These are phyloP conservation scores for Lysandra bellargus DNA, from an alignment of 2,888 invertebrate species.

Conservation along the genomic window DNA sequence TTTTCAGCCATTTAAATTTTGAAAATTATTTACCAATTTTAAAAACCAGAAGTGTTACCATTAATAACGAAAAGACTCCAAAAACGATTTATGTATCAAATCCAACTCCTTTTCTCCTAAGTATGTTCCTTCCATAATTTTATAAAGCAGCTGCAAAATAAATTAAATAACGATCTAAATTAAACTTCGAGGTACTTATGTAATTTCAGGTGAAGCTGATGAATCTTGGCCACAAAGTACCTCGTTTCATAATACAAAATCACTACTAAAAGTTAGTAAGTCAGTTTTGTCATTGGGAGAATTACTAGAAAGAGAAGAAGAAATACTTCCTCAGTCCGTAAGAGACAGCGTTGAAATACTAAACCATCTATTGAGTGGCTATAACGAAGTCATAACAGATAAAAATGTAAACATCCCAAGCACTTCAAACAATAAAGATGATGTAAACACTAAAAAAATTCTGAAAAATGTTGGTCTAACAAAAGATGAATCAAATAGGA, in stretches of 20 bases:
- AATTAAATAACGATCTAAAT: background rate
- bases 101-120: constrained; percentile 56
- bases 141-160: background rate
- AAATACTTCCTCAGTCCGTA: background rate
- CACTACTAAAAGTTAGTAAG: constrained; percentile 57
- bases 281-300: constrained; percentile 63
- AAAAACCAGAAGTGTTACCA: constrained; percentile 20
- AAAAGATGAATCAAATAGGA: background rate
- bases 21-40: background rate
- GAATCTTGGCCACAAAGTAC: constrained; percentile 64
- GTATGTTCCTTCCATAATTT: constrained; percentile 49
- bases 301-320: constrained; percentile 59
- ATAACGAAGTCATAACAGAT: background rate
- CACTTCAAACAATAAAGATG: background rate
- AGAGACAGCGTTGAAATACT: constrained; percentile 7
- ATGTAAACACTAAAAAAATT: background rate
- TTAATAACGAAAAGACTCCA: constrained; percentile 26
- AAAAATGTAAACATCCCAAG: background rate
- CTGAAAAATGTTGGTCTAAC: background rate
- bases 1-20: background rate
- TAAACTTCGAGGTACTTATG: background rate
- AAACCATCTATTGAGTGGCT: background rate
- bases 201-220: constrained; percentile 57
- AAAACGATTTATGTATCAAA: constrained; percentile 46
- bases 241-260: constrained; percentile 46